Evolutionary conservation across 1,140 invertebrate genomes (phyloP).

Genomic region (Brachionus koreanus): DNA sequence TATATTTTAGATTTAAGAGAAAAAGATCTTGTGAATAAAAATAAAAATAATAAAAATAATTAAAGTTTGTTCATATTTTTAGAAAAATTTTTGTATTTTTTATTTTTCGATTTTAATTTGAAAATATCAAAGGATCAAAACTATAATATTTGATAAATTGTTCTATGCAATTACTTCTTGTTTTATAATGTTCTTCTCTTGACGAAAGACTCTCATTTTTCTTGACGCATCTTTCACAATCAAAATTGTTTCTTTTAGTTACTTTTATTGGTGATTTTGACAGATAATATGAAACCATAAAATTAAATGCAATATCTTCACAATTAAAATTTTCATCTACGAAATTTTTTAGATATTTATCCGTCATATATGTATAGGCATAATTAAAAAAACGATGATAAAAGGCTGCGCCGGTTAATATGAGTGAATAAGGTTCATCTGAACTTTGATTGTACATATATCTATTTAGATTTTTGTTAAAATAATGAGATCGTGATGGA

Average conservation of each 20-base stretch:
- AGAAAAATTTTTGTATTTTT: no score
- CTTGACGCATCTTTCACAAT: no score
- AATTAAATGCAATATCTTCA: slow-evolving; percentile 99
- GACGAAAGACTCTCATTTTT: no score
- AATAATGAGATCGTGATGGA: slow-evolving; percentile 91
- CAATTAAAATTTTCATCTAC: slow-evolving; percentile 99
- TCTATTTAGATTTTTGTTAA: slow-evolving; percentile 75
- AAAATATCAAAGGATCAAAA: no score
- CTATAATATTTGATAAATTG: no score
- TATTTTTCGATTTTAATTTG: no score
- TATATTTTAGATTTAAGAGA: no score
- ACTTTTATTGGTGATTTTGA: slow-evolving; percentile 97
- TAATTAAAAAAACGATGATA: slow-evolving; percentile 94
- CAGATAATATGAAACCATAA: slow-evolving; percentile 89
- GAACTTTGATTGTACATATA: slow-evolving; percentile 74
- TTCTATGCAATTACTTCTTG: no score
- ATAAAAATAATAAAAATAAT: no score
- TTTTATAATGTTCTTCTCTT: no score
- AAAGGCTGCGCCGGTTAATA: slow-evolving; percentile 92
- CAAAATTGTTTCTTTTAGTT: slow-evolving; percentile 66
- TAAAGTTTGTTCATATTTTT: no score
- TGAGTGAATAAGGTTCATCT: slow-evolving; percentile 97
- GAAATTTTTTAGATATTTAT: slow-evolving; percentile 86
- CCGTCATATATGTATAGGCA: slow-evolving; percentile 85
- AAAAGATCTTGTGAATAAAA: no score